Percentiles rank a stretch among this genome's conserved stretches.
Conservation (phyloP, 2,797 vertebrate genomes). For the Smutsia temminckii region DNA sequence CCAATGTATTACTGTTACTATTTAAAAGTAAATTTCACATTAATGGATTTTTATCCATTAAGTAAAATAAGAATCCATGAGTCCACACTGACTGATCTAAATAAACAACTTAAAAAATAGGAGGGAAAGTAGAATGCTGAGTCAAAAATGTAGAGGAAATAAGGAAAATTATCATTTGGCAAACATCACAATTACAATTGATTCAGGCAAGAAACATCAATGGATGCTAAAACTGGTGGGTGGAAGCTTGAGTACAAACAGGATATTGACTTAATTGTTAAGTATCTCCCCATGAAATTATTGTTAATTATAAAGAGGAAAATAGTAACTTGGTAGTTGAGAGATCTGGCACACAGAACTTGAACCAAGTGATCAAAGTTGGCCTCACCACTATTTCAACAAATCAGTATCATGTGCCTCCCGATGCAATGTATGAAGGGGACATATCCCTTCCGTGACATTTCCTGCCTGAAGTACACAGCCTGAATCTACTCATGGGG, state of each 20-base stretch:
- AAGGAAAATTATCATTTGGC: background rate
- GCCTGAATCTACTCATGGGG: too few species aligned
- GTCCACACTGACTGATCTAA: background rate
- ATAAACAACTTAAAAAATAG: background rate
- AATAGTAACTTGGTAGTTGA: background rate
- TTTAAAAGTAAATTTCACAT: background rate
- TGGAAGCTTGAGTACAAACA: background rate
- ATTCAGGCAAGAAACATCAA: background rate
- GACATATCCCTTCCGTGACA: background rate
- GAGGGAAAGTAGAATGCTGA: background rate
- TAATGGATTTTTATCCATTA: background rate
- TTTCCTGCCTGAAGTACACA: too few species aligned
- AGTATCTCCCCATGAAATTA: background rate
- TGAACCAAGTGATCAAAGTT: background rate
- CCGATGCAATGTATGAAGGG: accelerated
- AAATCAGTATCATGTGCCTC: background rate
- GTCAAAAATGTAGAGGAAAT: background rate
- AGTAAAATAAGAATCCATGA: background rate
- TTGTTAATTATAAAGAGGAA: background rate
- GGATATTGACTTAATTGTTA: background rate
- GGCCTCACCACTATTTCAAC: background rate
- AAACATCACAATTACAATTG: background rate
- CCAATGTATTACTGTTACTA: background rate
- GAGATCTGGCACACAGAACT: background rate
- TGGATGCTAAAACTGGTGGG: background rate